Evolutionary conservation across 2,797 vertebrate species (phyloP).

Genomic region (Lacerta bilineata): DNA sequence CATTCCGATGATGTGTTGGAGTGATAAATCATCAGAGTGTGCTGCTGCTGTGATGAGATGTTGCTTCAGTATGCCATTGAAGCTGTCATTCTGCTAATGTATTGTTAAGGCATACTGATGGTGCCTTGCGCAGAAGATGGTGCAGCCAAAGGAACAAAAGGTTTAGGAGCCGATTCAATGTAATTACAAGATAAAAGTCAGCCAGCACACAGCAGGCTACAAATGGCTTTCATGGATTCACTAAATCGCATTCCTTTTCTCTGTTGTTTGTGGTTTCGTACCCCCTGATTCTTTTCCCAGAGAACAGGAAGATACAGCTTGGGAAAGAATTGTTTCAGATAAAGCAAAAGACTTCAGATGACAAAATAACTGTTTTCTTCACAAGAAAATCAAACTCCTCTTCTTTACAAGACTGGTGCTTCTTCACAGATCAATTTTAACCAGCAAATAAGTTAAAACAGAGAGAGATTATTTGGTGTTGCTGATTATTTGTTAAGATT

Average conservation of each 20-base stretch:
- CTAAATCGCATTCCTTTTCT: conserved; percentile 45
- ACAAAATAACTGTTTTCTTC: conserved; percentile 11
- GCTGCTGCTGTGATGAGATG: conserved; percentile 67
- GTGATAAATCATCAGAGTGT: conserved; percentile 68
- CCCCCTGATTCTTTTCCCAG: conserved; percentile 12
- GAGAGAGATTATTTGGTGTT: neutral
- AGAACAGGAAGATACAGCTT: neutral
- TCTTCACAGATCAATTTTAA: neutral
- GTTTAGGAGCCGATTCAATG: conserved; percentile 61
- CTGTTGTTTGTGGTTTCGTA: conserved; percentile 24
- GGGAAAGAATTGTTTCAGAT: conserved; percentile 4
- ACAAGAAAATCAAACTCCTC: neutral
- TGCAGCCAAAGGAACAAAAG: conserved; percentile 66
- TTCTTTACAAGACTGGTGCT: neutral
- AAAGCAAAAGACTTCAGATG: conserved; percentile 27
- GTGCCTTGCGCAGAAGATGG: conserved; percentile 58
- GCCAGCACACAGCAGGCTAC: conserved; percentile 29
- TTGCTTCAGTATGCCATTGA: conserved; percentile 66
- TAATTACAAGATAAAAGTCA: conserved; percentile 66
- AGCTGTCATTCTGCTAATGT: conserved; percentile 68
- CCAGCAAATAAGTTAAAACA: neutral
- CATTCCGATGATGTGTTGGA: conserved; percentile 59
- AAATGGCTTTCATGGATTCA: conserved; percentile 33
- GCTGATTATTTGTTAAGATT: neutral
- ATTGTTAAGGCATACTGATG: conserved; percentile 68